Evolutionary conservation across 1,140 invertebrate genomes (phyloP), one percentile per base, ranked within the genome.

Genomic region (Orussus abietinus): DNA sequence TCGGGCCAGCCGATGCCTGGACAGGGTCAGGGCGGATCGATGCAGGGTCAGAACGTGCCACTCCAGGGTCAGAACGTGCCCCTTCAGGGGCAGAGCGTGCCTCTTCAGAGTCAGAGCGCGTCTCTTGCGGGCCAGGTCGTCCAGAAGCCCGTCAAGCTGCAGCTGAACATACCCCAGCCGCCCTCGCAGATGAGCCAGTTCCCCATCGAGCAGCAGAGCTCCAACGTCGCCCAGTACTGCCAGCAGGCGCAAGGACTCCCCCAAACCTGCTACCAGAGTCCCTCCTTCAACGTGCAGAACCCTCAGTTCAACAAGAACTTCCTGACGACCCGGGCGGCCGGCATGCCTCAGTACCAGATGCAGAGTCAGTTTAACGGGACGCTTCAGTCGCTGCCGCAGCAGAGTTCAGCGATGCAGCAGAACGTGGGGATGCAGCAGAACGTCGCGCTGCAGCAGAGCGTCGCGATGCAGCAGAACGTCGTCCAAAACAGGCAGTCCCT

Each of bases 231-330:
- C 28, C 55, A 53, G 26, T 55, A 45, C 37, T n/a, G 39, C 14
- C 17, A 33, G 21, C 30, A 38, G 35, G 19, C 18, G 2, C 37
- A 45, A 26, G 34, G 12, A n/a, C 15, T 45, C n/a, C 4, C 7
- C n/a, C 22, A 26, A 6, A 14, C 46, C 20, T 53, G 53, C 13
- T 66, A 56, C 17, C 48, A 49, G 20, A 61, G 47, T 47, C 61
- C 56, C 30, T 38, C 57, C 1, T 67, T 67, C 13, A 66, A 52
- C 9, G 59, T 63, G 3, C 64, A 64, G 13, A 64, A 56, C 41
- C 59, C 62, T 0, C 59, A 64, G 13, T 67, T 67, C 2, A 45
- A 51, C 1, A 64, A 66, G 21, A 64, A 58, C 38, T 62, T 66
- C 15, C 50, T 62, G n/a, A 26, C 47, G 0, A 55, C 47, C 21